A percentile compares a stretch with the other conserved stretches of the same genome.
phyloP scores from a whole-genome alignment of 2,888 invertebrate species.

The Thereva nobilitata region DNA sequence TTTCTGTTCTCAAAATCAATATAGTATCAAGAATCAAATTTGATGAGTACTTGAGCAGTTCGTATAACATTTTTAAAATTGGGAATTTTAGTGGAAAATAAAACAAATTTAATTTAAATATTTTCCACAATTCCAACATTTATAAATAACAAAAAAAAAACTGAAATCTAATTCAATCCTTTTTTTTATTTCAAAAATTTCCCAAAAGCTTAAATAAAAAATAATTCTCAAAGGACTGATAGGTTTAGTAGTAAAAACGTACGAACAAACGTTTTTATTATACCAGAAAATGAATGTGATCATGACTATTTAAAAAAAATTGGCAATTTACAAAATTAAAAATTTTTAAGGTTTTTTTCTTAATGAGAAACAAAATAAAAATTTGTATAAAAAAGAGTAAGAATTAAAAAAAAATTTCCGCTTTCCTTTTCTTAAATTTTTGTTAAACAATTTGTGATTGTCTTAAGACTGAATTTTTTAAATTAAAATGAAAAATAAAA shows the following conservation, averaged over 20 bases:
- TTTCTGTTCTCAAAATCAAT: no score
- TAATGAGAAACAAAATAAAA: background rate
- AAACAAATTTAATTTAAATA: background rate
- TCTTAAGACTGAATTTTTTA: slow-evolving; percentile 50
- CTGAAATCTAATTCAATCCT: background rate
- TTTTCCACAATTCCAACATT: background rate
- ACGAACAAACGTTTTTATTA: slow-evolving; percentile 19
- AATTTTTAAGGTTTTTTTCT: background rate
- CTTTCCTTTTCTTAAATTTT: slow-evolving; percentile 45
- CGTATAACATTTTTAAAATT: background rate
- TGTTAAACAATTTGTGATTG: slow-evolving; percentile 50
- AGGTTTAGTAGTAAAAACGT: slow-evolving; percentile 19
- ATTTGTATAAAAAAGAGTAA: slow-evolving; percentile 22
- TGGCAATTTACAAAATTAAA: slow-evolving; percentile 16
- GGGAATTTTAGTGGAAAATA: background rate
- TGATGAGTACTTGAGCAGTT: background rate
- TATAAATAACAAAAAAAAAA: background rate
- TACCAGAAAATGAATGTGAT: slow-evolving; percentile 30
- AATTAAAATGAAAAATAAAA: slow-evolving; percentile 37
- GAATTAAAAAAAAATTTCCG: slow-evolving; percentile 37
- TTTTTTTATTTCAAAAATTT: no score
- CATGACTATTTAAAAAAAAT: slow-evolving; percentile 29
- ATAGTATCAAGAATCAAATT: no score
- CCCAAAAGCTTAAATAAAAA: background rate
- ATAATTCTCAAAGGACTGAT: slow-evolving; percentile 30